Base-by-base conservation (phyloP, 2,888 invertebrate genomes). In the Coenonympha arcania region DNA sequence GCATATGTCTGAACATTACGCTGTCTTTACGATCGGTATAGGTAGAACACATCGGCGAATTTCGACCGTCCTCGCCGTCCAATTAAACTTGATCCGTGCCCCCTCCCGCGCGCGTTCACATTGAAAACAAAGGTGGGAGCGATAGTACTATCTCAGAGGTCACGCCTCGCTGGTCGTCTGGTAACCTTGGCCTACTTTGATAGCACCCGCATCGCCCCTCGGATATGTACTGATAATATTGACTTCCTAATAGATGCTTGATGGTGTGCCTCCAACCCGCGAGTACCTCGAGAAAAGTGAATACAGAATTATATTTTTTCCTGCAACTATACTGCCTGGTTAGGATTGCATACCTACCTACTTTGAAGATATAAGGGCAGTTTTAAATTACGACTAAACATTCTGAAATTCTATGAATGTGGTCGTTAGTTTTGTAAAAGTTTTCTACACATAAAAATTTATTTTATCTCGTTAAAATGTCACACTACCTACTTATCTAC, bases 111-210 rank as follows among this genome's bases (percentile, higher is more conserved):
- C 47, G 20, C 42, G 15, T 20, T 24, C 41, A 11, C 54, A 50
- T 52, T 51, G 44, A 56, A 47, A 46, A 49, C 52, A 40, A 52
- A 56, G 57, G 54, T 65, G 66, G 66, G 66, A 52, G 56, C 51
- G 50, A 58, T 61, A 48, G 60, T 61, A 59, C 58, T 63, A 64
- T 64, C 64, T 57, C 57, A 59, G 66, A 66, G 79, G 69, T 69
- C 77, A 66, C 55, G 61, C 57, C 63, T 60, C 33, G 56, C 56
- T 71, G 74, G 79, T 57, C 60, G 56, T 64, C 63, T 61, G 61
- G 46, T 60, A 72, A 73, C 83, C 83, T 83, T 83, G 83, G 77
- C 81, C 81, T 62, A 81, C 62, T 73, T 79, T 68, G 78, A 78
- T 80, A 76, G 63, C 64, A 62, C 59, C 63, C 66, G 66, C 66